These are phyloP conservation scores for Stylophora pistillata DNA, from an alignment of 64 coral and sea anemone genomes.

Conservation along the genomic window DNA sequence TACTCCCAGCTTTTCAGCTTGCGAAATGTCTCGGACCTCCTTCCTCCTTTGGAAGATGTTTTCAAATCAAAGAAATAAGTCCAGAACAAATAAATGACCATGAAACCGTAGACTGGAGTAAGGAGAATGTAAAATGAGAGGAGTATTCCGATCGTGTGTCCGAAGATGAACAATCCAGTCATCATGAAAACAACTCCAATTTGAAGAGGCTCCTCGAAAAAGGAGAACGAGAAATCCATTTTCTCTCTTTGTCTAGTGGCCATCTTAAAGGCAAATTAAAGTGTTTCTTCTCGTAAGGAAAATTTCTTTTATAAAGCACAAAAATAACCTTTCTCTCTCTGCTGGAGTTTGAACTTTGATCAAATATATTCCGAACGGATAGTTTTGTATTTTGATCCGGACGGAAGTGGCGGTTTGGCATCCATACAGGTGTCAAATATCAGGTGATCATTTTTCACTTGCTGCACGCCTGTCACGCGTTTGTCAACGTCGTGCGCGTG, in stretches of 20 bases:
- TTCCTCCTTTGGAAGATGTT: constrained; percentile 68
- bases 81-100: constrained; percentile 80
- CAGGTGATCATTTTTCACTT: constrained; percentile 3
- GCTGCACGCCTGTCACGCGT: background rate
- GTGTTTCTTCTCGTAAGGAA: background rate
- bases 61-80: constrained; percentile 71
- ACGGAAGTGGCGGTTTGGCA: background rate
- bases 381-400: constrained; percentile 25
- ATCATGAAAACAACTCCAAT: constrained; percentile 52
- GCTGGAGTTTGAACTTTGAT: constrained; percentile 15
- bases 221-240: constrained; percentile 23
- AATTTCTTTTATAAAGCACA: too few relatives aligned
- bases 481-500: background rate
- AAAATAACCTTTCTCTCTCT: background rate
- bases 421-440: background rate
- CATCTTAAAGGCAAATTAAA: background rate
- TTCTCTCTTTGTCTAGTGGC: constrained; percentile 21
- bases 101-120: constrained; percentile 44
- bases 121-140: constrained; percentile 64
- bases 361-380: background rate
- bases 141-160: constrained; percentile 70
- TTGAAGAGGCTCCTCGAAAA: constrained; percentile 62
- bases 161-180: constrained; percentile 71
- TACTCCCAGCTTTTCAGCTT: constrained; percentile 85
- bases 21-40: constrained; percentile 84